These are phyloP conservation scores for Acyrthosiphon pisum DNA, from an alignment of 1,140 invertebrate species.

Conservation along the genomic window DNA sequence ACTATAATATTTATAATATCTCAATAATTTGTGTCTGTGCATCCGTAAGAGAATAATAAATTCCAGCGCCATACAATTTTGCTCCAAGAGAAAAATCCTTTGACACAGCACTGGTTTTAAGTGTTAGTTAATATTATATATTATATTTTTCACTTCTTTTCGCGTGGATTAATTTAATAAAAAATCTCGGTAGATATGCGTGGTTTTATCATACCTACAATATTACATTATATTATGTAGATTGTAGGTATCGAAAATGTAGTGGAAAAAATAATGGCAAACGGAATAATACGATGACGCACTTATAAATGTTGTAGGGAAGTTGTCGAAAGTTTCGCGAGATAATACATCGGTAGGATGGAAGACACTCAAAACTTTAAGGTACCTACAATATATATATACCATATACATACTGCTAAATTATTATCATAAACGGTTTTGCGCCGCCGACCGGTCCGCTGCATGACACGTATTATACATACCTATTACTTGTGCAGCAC, in stretches of 20 bases:
- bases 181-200: not conserved
- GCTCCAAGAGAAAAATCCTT: not conserved
- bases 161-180: not conserved
- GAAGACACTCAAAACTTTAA: not conserved
- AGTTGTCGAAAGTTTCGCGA: not conserved
- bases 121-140: no score
- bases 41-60: not conserved
- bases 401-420: not conserved
- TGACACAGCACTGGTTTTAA: no score
- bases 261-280: not conserved
- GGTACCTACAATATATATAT: not conserved
- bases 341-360: not conserved
- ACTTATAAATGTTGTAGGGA: not conserved
- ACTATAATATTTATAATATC: no score
- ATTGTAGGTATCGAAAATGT: not conserved
- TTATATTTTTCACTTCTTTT: no score
- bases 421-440: conserved; percentile 3
- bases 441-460: not conserved
- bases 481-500: not conserved
- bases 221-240: not conserved
- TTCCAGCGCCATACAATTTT: not conserved
- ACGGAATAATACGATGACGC: not conserved
- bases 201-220: not conserved
- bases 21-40: not conserved
- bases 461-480: not conserved